These are phyloP conservation scores for Columbina picui DNA, from an alignment of 2,113 vertebrate genomes.

Conservation along the genomic window DNA sequence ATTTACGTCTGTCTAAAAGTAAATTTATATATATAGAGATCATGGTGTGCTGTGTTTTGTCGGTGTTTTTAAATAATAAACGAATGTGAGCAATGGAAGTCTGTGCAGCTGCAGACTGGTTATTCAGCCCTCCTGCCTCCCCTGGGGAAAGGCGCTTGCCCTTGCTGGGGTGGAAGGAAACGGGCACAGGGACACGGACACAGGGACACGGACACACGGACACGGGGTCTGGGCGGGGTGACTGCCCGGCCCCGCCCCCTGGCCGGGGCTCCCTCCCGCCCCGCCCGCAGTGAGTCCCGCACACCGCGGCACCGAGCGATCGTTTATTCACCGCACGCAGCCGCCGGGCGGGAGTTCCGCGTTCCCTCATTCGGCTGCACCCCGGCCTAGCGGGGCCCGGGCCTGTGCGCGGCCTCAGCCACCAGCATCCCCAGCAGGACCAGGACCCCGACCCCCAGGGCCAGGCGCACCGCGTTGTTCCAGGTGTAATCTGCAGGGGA, in stretches of 20 bases:
- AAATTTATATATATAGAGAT: constrained; percentile 66
- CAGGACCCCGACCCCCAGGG: neutral
- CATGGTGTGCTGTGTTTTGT: constrained; percentile 60
- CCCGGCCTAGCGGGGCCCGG: fast-evolving
- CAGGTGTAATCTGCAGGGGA: neutral
- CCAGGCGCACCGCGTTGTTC: neutral
- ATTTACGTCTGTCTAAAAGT: constrained; percentile 28
- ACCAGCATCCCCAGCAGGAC: neutral
- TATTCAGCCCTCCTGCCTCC: neutral
- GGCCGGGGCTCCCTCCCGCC: no score
- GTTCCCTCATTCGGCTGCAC: fast-evolving
- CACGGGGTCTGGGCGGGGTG: neutral
- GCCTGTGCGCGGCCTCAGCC: neutral
- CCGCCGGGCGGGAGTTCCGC: fast-evolving
- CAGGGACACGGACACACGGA: neutral
- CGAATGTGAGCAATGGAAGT: constrained; percentile 55
- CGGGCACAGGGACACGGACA: neutral
- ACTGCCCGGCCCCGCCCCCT: neutral
- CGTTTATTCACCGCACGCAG: neutral
- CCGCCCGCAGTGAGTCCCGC: no score
- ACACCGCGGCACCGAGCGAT: neutral
- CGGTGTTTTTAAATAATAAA: constrained; percentile 75
- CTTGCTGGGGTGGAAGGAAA: no score
- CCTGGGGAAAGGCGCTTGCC: neutral
- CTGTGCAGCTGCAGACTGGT: neutral